These are phyloP conservation scores for Choristoneura fumiferana DNA, from an alignment of 1,140 invertebrate species.

Conservation along the genomic window DNA sequence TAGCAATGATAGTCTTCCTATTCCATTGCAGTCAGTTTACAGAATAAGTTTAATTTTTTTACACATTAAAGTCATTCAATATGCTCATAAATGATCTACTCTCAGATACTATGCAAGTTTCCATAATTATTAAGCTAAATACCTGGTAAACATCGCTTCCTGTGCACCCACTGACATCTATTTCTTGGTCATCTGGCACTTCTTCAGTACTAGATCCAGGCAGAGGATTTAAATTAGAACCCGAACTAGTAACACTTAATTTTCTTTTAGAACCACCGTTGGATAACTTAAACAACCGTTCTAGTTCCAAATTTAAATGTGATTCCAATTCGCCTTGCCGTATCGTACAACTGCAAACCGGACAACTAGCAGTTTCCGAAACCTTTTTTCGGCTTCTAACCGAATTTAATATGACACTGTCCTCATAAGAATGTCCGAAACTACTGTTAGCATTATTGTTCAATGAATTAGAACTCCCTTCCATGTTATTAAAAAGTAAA, in stretches of 20 bases:
- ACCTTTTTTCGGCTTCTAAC: slow-evolving; percentile 72
- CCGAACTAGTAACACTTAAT: slow-evolving; percentile 49
- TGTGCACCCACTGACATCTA: slow-evolving; percentile 63
- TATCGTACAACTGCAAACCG: slow-evolving; percentile 73
- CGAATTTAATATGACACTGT: slow-evolving; percentile 63
- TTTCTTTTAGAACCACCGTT: slow-evolving; percentile 53
- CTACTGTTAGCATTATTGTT: slow-evolving; percentile 44
- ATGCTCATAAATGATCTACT: too few species aligned
- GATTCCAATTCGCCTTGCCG: slow-evolving; percentile 64
- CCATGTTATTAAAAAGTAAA: slow-evolving; percentile 67
- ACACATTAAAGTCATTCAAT: too few species aligned
- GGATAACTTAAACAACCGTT: slow-evolving; percentile 65
- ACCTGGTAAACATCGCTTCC: slow-evolving; percentile 75
- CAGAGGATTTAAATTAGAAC: slow-evolving; percentile 31
- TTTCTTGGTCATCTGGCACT: slow-evolving; percentile 46
- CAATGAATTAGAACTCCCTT: slow-evolving; percentile 51
- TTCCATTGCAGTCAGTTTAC: too few species aligned
- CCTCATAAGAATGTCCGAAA: slow-evolving; percentile 48
- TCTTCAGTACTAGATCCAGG: slow-evolving; percentile 57
- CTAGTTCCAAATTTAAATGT: slow-evolving; percentile 66
- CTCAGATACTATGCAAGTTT: too few species aligned
- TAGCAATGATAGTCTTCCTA: too few species aligned
- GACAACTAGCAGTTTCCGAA: slow-evolving; percentile 65
- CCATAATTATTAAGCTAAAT: too few species aligned
- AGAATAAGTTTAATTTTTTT: too few species aligned